Percentiles rank a stretch among this genome's conserved stretches.
Evolutionary conservation across 2,888 invertebrate species (phyloP).

Genomic region (Liodrosophila aerea): DNA sequence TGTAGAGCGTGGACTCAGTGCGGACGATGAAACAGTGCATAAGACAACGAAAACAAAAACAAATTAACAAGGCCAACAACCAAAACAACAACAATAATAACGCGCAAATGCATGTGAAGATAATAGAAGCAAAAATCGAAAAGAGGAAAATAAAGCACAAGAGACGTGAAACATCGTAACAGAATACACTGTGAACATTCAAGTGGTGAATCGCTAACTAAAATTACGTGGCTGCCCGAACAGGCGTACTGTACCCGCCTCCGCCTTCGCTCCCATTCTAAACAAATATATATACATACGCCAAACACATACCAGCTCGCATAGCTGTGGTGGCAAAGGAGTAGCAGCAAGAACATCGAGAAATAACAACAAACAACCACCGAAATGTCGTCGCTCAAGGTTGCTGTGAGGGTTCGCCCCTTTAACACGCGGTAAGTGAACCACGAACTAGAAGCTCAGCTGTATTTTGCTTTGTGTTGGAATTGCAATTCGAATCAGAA

Average conservation of each 20-base stretch:
- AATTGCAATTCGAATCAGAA: slow-evolving; percentile 14
- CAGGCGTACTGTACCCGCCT: slow-evolving; percentile 1
- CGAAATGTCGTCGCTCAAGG: slow-evolving; percentile 94
- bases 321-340: slow-evolving; percentile 43
- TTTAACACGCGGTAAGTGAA: slow-evolving; percentile 90
- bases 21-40: slow-evolving; percentile 45
- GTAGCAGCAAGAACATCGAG: slow-evolving; percentile 23
- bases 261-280: background rate
- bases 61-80: slow-evolving; percentile 21
- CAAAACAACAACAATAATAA: slow-evolving; percentile 18
- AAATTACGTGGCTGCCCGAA: slow-evolving; percentile 24
- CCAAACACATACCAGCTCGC: slow-evolving; percentile 1
- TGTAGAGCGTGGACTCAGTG: slow-evolving; percentile 36
- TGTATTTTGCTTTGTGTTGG: slow-evolving; percentile 11
- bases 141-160: slow-evolving; percentile 19
- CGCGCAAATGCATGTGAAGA: slow-evolving; percentile 23
- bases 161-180: slow-evolving; percentile 44
- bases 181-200: slow-evolving; percentile 39
- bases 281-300: background rate
- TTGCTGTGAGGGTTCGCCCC: slow-evolving; percentile 94
- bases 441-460: too few relatives aligned
- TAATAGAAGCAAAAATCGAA: slow-evolving; percentile 21
- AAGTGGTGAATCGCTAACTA: slow-evolving; percentile 15
- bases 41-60: slow-evolving; percentile 59
- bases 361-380: slow-evolving; percentile 42